Percentiles rank a stretch among this genome's conserved stretches.
These are phyloP conservation scores for Drosophila guanche DNA, from an alignment of 1,140 invertebrate species.

Conservation along the genomic window DNA sequence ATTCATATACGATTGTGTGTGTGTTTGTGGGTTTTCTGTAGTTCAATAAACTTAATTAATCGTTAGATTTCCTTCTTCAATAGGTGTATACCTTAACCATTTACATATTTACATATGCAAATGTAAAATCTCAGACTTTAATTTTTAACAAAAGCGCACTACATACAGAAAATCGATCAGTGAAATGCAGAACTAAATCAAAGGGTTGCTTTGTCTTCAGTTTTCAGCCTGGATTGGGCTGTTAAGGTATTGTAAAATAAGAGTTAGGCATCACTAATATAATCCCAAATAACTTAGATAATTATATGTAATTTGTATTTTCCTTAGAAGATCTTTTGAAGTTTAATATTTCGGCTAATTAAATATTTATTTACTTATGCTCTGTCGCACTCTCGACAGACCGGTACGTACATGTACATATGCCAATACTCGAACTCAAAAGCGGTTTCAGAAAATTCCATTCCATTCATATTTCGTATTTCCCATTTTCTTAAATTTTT, in stretches of 20 bases:
- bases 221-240: conserved; percentile 46
- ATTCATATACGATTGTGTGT: conserved; percentile 40
- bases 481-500: conserved; percentile 38
- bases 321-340: conserved; percentile 70
- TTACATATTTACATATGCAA: conserved; percentile 30
- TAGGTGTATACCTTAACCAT: conserved; percentile 64
- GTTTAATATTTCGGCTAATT: conserved; percentile 82
- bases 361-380: conserved; percentile 76
- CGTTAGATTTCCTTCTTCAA: conserved; percentile 33
- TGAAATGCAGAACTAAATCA: conserved; percentile 51
- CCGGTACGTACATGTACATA: conserved; percentile 8
- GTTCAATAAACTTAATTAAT: conserved; percentile 74
- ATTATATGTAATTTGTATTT: conserved; percentile 53
- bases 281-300: conserved; percentile 47
- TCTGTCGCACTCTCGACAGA: conserved; percentile 10
- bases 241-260: conserved; percentile 43
- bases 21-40: conserved; percentile 26
- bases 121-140: conserved; percentile 83
- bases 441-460: conserved; percentile 56
- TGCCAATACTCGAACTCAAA: conserved; percentile 58
- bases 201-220: conserved; percentile 13
- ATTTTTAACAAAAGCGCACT: conserved; percentile 82
- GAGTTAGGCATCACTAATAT: conserved; percentile 29
- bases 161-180: conserved; percentile 63
- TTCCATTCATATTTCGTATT: conserved; percentile 51